phyloP scores from a whole-genome alignment of 2,797 vertebrate species.

The Geotrypetes seraphini region DNA sequence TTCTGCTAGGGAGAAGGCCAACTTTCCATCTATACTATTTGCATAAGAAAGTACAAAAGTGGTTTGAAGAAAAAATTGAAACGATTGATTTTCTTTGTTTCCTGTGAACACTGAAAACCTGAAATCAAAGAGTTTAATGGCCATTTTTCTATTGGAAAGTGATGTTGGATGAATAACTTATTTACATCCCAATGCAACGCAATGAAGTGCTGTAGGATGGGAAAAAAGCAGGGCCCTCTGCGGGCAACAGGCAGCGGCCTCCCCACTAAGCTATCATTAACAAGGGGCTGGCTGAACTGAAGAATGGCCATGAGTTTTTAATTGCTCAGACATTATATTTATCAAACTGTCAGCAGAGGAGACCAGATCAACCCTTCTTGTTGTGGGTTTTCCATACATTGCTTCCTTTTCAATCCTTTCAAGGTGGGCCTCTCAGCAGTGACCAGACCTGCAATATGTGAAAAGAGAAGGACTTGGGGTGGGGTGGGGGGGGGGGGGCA shows the following conservation, averaged over 20 bases:
- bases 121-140: conserved; percentile 84
- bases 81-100: conserved; percentile 85
- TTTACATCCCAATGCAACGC: conserved; percentile 83
- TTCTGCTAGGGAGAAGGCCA: too few relatives aligned
- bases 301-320: conserved; percentile 90
- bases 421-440: conserved; percentile 40
- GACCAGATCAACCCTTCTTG: conserved; percentile 63
- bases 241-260: conserved; percentile 60
- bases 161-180: conserved; percentile 83
- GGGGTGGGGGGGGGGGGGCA: too few relatives aligned
- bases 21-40: conserved; percentile 62
- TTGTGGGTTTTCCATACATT: conserved; percentile 71
- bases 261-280: conserved; percentile 78
- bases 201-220: conserved; percentile 68
- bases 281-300: conserved; percentile 76
- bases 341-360: conserved; percentile 81
- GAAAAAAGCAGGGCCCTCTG: conserved; percentile 66
- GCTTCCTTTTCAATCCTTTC: conserved; percentile 66
- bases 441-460: conserved; percentile 62
- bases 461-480: conserved; percentile 66
- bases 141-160: conserved; percentile 77
- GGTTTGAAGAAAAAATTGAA: conserved; percentile 51
- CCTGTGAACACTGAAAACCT: conserved; percentile 51
- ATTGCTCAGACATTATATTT: conserved; percentile 97
- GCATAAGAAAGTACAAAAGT: conserved; percentile 65